These are phyloP conservation scores for Tenthredo mesomela DNA, from an alignment of 2,888 invertebrate genomes.

Conservation along the genomic window DNA sequence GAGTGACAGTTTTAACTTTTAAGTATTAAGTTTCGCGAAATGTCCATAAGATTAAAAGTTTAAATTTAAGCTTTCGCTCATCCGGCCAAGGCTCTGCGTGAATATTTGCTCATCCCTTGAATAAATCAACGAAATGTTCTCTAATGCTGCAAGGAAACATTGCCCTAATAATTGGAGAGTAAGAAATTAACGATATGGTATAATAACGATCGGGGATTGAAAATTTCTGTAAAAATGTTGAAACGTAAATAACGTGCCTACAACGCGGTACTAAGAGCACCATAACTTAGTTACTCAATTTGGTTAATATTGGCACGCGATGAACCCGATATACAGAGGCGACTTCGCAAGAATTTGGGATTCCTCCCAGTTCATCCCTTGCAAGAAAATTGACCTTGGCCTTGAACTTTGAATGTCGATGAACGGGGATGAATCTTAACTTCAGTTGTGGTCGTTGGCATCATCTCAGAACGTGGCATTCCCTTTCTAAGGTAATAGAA, in stretches of 20 bases:
- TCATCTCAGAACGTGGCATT: background rate
- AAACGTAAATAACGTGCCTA: background rate
- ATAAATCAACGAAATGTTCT: background rate
- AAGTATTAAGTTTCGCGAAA: background rate
- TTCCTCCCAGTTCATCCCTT: background rate
- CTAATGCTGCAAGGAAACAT: background rate
- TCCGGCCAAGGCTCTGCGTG: background rate
- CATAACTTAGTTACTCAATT: background rate
- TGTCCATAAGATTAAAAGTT: background rate
- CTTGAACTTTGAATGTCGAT: conserved; percentile 20
- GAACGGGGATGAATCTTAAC: background rate
- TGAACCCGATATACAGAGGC: background rate
- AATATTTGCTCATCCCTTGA: background rate
- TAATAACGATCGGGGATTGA: background rate
- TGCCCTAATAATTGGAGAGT: no score
- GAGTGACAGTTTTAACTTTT: background rate
- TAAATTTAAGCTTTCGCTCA: background rate
- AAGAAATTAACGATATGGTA: background rate
- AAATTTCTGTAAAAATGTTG: background rate
- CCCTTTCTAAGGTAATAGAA: background rate
- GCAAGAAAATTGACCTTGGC: background rate
- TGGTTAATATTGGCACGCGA: conserved; percentile 14
- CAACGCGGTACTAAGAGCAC: background rate
- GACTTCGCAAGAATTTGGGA: background rate
- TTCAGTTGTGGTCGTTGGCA: background rate